Percentiles rank a stretch among this genome's conserved stretches.
Evolutionary conservation across 2,113 vertebrate species (phyloP).

Genomic region (Grantiella picta): DNA sequence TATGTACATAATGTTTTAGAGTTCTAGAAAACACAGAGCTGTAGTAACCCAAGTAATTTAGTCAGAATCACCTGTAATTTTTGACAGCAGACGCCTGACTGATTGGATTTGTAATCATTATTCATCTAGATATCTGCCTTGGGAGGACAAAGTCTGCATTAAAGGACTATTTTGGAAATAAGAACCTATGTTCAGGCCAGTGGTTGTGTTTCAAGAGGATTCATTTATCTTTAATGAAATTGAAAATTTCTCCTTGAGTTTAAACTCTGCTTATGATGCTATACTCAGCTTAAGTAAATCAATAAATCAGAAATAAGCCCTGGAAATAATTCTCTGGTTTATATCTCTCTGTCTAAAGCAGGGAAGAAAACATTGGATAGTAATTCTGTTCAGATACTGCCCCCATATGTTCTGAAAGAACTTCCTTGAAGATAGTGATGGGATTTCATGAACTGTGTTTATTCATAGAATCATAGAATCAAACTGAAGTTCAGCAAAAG

Average conservation of each 20-base stretch:
- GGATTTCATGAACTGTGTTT: background rate
- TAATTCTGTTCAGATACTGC: background rate
- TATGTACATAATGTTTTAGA: background rate
- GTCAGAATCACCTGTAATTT: background rate
- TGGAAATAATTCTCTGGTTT: background rate
- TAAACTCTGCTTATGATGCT: constrained; percentile 16
- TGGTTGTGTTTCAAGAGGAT: background rate
- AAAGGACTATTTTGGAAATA: background rate
- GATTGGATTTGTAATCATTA: background rate
- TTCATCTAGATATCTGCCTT: background rate
- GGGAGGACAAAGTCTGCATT: background rate
- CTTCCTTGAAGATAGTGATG: background rate
- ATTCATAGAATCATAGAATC: background rate
- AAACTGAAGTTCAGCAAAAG: background rate
- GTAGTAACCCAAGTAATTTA: background rate
- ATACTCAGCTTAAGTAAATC: background rate
- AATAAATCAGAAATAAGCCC: background rate
- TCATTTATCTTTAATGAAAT: background rate
- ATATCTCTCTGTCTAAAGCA: background rate
- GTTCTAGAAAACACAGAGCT: background rate
- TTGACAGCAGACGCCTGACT: background rate
- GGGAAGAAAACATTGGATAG: background rate
- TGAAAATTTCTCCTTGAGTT: constrained; percentile 10
- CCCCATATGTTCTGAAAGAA: background rate
- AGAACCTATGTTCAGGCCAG: background rate